Conservation (phyloP, 2,113 vertebrate genomes). For the Leptobrachium leishanense region DNA sequence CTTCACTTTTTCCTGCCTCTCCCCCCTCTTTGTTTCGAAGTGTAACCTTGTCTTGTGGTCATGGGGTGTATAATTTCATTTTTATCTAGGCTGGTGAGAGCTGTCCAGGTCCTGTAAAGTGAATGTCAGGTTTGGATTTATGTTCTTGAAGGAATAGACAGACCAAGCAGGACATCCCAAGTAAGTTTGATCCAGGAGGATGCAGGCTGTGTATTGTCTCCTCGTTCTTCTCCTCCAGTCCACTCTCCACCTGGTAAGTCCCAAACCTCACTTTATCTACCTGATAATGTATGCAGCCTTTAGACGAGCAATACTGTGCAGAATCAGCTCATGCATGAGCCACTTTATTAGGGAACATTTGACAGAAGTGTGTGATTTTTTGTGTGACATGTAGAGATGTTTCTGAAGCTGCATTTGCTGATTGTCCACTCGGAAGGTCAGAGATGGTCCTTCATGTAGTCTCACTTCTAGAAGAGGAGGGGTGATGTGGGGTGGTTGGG, state of each 20-base stretch:
- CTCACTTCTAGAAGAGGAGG: too few species aligned
- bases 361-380: not conserved
- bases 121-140: constrained; percentile 92
- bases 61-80: constrained; percentile 84
- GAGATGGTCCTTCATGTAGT: too few species aligned
- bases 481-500: too few species aligned
- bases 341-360: not conserved
- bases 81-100: constrained; percentile 80
- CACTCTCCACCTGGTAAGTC: constrained; percentile 90
- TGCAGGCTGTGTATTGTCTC: constrained; percentile 90
- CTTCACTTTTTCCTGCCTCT: constrained; percentile 45
- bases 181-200: constrained; percentile 92
- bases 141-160: constrained; percentile 81
- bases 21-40: constrained; percentile 58
- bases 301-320: not conserved
- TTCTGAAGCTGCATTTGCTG: not conserved
- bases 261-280: not conserved
- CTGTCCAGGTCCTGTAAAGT: constrained; percentile 77
- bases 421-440: not conserved
- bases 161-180: constrained; percentile 76
- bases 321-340: not conserved
- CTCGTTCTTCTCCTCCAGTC: constrained; percentile 88
- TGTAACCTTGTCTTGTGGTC: constrained; percentile 75
- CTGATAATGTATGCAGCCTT: not conserved
- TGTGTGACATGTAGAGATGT: not conserved